phyloP scores from a whole-genome alignment of 2,113 vertebrate genomes.

The Pelobates fuscus region DNA sequence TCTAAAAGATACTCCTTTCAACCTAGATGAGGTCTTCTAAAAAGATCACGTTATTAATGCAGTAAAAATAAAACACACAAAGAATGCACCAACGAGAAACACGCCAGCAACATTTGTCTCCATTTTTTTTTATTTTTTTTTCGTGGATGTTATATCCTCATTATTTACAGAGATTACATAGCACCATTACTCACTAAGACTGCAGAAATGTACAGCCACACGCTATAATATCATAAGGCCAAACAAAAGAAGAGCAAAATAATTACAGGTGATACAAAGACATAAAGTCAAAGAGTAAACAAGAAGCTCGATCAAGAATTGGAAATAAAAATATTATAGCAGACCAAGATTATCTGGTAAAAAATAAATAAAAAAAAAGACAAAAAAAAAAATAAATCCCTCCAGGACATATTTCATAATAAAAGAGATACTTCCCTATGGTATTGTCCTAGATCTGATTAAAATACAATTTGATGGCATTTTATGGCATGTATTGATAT shows the following conservation, averaged over 20 bases:
- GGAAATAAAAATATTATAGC: neutral
- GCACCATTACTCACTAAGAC: neutral
- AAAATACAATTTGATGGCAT: slow-evolving; percentile 49
- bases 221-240: slow-evolving; percentile 9
- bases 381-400: slow-evolving; percentile 1
- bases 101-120: neutral
- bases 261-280: slow-evolving; percentile 22
- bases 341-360: neutral
- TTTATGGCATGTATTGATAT: slow-evolving; percentile 48
- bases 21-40: slow-evolving; percentile 8
- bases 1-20: neutral
- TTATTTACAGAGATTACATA: neutral
- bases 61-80: neutral
- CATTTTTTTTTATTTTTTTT: neutral
- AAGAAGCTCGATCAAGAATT: neutral
- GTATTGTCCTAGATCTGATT: slow-evolving; percentile 47
- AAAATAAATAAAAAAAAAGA: neutral
- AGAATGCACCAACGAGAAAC: neutral
- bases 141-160: neutral
- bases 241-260: slow-evolving; percentile 20
- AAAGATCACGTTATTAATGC: neutral
- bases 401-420: slow-evolving; percentile 39
- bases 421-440: slow-evolving; percentile 25
- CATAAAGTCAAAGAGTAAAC: slow-evolving; percentile 1
- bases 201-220: neutral